phyloP scores from a whole-genome alignment of 2,888 invertebrate species.

The Netelia inedita region DNA sequence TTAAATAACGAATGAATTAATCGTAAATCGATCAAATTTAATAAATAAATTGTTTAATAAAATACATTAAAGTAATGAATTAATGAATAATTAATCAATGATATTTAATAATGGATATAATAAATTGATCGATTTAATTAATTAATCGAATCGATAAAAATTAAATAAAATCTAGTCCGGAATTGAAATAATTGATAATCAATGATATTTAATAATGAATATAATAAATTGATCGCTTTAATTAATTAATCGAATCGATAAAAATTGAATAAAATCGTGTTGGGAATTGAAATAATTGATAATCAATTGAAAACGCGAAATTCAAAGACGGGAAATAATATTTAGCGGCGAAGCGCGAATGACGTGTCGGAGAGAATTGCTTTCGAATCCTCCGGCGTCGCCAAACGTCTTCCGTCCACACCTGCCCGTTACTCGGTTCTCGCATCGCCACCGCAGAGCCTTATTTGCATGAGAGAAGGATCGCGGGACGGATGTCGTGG shows the following conservation, averaged over 20 bases:
- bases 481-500: slow-evolving; percentile 66
- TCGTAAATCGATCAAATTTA: neutral
- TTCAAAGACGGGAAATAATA: slow-evolving; percentile 54
- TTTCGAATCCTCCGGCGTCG: slow-evolving; percentile 61
- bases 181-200: no score
- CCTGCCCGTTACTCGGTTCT: slow-evolving; percentile 46
- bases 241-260: no score
- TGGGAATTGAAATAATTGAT: neutral
- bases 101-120: no score
- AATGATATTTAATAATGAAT: no score
- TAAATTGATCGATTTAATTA: no score
- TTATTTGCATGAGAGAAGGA: slow-evolving; percentile 66
- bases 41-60: neutral
- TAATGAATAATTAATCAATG: neutral
- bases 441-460: slow-evolving; percentile 25
- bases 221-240: no score
- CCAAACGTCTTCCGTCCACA: slow-evolving; percentile 33
- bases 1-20: neutral
- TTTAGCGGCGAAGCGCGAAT: slow-evolving; percentile 28
- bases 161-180: no score
- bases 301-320: neutral
- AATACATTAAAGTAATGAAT: neutral
- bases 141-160: no score
- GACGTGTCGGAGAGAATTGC: slow-evolving; percentile 59
- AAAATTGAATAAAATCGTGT: no score